Evolutionary conservation across 2,888 invertebrate genomes (phyloP).

Genomic region (Platypus cylindrus): DNA sequence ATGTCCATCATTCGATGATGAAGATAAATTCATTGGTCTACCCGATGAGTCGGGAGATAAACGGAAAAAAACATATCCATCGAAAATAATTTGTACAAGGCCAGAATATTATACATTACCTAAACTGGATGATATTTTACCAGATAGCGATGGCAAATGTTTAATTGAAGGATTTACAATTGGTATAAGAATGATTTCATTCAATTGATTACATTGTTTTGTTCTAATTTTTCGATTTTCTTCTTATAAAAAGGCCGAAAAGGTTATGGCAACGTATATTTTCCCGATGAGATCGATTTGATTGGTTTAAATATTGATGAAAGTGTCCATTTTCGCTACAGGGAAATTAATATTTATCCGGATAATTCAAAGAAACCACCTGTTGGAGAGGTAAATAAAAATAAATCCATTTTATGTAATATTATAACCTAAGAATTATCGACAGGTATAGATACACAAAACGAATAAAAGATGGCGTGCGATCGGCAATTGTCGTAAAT

Average conservation of each 20-base stretch:
- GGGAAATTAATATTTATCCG: slow-evolving; percentile 92
- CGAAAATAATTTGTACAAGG: slow-evolving; percentile 64
- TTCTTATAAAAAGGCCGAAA: slow-evolving; percentile 49
- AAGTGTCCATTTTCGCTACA: slow-evolving; percentile 81
- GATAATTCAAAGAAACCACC: slow-evolving; percentile 80
- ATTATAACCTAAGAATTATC: not conserved
- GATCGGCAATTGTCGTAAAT: not conserved
- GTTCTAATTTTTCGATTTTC: not conserved
- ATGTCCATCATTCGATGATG: slow-evolving; percentile 15
- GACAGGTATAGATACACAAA: not conserved
- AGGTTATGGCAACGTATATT: slow-evolving; percentile 84
- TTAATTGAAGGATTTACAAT: slow-evolving; percentile 77
- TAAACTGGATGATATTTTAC: slow-evolving; percentile 63
- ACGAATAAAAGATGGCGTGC: not conserved
- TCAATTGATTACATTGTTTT: not conserved
- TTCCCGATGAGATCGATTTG: slow-evolving; percentile 73
- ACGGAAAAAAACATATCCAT: slow-evolving; percentile 37
- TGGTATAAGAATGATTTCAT: slow-evolving; percentile 37
- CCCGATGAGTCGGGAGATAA: slow-evolving; percentile 10
- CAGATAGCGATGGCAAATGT: slow-evolving; percentile 63
- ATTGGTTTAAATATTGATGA: slow-evolving; percentile 77
- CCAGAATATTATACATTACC: slow-evolving; percentile 90
- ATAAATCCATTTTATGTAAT: not conserved
- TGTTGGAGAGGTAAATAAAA: slow-evolving; percentile 45
- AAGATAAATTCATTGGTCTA: slow-evolving; percentile 11